Conservation (phyloP, 2,888 invertebrate species). For the Lepidonotus clava region DNA sequence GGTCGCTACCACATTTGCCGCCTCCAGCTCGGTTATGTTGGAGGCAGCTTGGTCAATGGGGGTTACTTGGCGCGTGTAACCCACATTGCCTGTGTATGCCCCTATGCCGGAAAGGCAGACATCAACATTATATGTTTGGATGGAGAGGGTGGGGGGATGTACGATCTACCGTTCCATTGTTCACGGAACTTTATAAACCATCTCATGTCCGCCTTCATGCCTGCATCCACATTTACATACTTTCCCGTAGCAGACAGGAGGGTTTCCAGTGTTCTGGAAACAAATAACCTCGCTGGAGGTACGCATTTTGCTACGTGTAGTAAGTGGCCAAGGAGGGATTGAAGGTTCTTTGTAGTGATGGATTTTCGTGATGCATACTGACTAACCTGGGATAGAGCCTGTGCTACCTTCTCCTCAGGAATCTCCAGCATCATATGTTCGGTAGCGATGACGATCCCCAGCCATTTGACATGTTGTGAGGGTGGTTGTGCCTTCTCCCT, state of each 20-base stretch:
- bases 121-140: too few species aligned
- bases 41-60: background rate
- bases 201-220: too few species aligned
- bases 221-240: too few species aligned
- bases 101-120: background rate
- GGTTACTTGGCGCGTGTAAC: background rate
- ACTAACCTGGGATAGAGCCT: too few species aligned
- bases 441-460: too few species aligned
- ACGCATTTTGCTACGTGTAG: background rate
- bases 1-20: background rate
- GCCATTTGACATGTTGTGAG: too few species aligned
- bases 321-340: background rate
- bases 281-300: background rate
- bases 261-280: background rate
- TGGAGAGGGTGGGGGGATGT: too few species aligned
- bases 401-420: too few species aligned
- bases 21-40: background rate
- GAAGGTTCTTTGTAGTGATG: background rate
- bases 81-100: background rate
- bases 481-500: too few species aligned
- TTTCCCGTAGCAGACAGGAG: background rate
- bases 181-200: too few species aligned
- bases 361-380: background rate
- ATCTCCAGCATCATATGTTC: too few species aligned
- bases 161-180: too few species aligned